These are phyloP conservation scores for Bembecia ichneumoniformis DNA, from an alignment of 2,888 invertebrate species.

Conservation along the genomic window DNA sequence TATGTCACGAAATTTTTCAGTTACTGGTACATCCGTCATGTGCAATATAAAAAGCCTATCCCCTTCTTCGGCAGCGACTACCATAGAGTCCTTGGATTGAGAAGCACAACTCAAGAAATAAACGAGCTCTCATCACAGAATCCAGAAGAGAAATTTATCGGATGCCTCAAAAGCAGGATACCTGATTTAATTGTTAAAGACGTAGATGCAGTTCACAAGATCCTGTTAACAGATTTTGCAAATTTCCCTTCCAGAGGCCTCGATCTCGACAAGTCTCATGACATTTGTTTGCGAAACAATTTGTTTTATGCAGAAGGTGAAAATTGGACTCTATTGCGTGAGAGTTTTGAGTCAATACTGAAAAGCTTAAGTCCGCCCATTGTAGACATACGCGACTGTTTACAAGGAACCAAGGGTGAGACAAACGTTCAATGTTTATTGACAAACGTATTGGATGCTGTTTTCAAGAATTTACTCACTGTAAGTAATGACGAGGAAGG, in stretches of 20 bases:
- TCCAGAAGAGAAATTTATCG: conserved; percentile 48
- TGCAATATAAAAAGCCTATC: conserved; percentile 46
- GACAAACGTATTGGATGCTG: conserved; percentile 60
- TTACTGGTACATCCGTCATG: conserved; percentile 61
- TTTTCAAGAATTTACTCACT: conserved; percentile 55
- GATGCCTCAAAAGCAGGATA: conserved; percentile 54
- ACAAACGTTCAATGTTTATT: conserved; percentile 61
- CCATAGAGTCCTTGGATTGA: conserved; percentile 44
- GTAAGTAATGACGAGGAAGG: conserved; percentile 32
- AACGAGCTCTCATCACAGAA: conserved; percentile 38
- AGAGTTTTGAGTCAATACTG: conserved; percentile 48
- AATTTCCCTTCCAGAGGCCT: conserved; percentile 65
- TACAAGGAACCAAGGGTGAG: conserved; percentile 65
- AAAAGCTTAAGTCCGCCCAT: conserved; percentile 35
- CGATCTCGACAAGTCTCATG: conserved; percentile 64
- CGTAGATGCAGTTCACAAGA: conserved; percentile 52
- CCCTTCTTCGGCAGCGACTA: conserved; percentile 60
- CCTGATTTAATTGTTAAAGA: conserved; percentile 61
- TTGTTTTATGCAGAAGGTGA: conserved; percentile 64
- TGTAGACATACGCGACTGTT: conserved; percentile 57
- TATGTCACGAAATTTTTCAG: conserved; percentile 64
- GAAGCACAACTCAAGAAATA: conserved; percentile 48
- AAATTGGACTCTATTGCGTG: conserved; percentile 57
- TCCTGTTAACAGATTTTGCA: conserved; percentile 59
- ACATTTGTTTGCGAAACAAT: conserved; percentile 70